Percentiles rank a stretch among this genome's conserved stretches.
Evolutionary conservation across 2,113 vertebrate genomes (phyloP).

Genomic region (Gopherus evgoodei): DNA sequence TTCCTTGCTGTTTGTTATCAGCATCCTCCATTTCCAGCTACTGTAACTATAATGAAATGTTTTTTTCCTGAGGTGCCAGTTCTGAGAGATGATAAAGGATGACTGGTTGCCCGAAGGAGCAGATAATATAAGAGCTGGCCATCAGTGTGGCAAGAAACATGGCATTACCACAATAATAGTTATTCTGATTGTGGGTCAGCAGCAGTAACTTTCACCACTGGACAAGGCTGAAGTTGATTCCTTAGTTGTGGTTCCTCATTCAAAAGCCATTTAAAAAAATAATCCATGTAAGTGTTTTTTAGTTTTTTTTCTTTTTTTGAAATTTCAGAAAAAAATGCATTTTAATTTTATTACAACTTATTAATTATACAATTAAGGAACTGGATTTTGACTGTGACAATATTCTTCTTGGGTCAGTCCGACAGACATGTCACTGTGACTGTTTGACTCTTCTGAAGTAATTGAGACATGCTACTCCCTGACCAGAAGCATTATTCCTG

Average conservation of each 20-base stretch:
- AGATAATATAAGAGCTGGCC: not conserved
- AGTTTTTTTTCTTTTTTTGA: not conserved
- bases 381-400: not conserved
- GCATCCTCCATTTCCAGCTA: not conserved
- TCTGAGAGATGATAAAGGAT: not conserved
- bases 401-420: not conserved
- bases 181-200: not conserved
- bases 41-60: not conserved
- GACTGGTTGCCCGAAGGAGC: not conserved
- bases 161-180: not conserved
- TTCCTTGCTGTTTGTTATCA: not conserved
- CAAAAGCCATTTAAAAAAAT: not conserved
- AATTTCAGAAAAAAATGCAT: not conserved
- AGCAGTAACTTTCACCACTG: not conserved
- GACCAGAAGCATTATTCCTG: not conserved
- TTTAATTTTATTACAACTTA: not conserved
- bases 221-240: not conserved
- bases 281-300: not conserved
- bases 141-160: not conserved
- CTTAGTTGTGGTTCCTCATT: not conserved
- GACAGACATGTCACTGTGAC: not conserved
- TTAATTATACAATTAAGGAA: not conserved
- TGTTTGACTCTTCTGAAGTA: not conserved
- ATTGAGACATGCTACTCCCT: not conserved
- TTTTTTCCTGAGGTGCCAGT: not conserved